Evolutionary conservation across 2,113 vertebrate species (phyloP).

Genomic region (Suricata suricatta): DNA sequence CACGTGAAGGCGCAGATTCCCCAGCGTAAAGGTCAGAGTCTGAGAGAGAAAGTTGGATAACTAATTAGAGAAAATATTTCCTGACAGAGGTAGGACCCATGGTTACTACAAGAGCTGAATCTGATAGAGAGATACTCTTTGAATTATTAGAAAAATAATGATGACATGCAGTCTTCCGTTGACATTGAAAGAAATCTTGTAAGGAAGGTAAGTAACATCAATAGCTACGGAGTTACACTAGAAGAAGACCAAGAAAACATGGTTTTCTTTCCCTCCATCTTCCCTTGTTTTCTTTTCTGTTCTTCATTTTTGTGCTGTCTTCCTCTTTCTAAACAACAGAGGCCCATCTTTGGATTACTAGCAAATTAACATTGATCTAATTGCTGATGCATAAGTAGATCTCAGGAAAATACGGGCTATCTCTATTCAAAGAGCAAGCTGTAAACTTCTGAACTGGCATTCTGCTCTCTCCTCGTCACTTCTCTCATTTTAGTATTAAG

Average conservation of each 20-base stretch:
- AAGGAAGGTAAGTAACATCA: background rate
- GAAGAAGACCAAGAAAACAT: background rate
- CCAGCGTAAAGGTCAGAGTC: background rate
- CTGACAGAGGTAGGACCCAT: background rate
- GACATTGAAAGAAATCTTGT: background rate
- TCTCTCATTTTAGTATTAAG: conserved; percentile 38
- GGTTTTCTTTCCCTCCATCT: background rate
- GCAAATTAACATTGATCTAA: background rate
- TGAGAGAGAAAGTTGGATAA: background rate
- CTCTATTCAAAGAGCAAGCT: background rate
- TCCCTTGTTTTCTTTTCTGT: background rate
- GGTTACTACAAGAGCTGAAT: background rate
- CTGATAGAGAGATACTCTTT: background rate
- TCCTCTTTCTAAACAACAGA: background rate
- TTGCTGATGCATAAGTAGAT: background rate
- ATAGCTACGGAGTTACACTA: background rate
- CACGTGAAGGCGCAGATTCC: background rate
- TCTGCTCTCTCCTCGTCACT: background rate
- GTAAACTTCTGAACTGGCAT: background rate
- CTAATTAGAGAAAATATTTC: conserved; percentile 34
- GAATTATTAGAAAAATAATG: background rate
- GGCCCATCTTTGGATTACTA: background rate
- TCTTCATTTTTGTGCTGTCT: background rate
- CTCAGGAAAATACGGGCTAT: background rate
- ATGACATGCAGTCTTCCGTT: background rate